Conservation (phyloP, 2,797 vertebrate species). For the Cuniculus paca region DNA sequence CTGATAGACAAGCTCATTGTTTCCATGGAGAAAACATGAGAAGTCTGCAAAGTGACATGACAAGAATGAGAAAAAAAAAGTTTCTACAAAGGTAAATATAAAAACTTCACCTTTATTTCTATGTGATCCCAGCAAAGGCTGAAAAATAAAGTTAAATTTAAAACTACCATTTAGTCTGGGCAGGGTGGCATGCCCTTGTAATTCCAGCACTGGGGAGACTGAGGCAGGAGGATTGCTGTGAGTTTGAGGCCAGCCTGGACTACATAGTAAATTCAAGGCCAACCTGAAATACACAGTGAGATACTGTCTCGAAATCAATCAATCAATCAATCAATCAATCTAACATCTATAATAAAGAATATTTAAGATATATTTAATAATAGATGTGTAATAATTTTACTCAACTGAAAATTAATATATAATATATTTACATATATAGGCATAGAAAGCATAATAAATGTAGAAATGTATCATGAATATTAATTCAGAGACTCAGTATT, state of each 20-base stretch:
- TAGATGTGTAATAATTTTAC: neutral
- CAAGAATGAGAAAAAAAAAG: neutral
- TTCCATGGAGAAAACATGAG: neutral
- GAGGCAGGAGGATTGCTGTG: neutral
- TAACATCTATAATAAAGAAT: neutral
- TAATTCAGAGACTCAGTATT: neutral
- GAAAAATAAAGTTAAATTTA: neutral
- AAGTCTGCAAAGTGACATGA: neutral
- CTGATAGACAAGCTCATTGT: neutral
- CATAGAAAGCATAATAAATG: neutral
- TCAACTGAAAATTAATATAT: neutral
- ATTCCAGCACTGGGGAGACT: neutral
- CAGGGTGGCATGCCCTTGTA: neutral
- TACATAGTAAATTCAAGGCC: too few species aligned
- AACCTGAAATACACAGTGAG: neutral
- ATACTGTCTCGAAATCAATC: neutral
- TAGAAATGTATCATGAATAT: neutral
- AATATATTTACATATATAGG: neutral
- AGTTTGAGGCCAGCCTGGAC: neutral
- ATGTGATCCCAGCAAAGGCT: neutral
- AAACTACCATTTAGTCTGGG: neutral
- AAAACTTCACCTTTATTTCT: neutral
- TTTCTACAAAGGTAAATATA: neutral
- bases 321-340: neutral
- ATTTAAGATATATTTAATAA: neutral